A percentile compares a stretch with the other conserved stretches of the same genome.
Evolutionary conservation across 2,888 invertebrate genomes (phyloP).

Genomic region (Diarsia dahlii): DNA sequence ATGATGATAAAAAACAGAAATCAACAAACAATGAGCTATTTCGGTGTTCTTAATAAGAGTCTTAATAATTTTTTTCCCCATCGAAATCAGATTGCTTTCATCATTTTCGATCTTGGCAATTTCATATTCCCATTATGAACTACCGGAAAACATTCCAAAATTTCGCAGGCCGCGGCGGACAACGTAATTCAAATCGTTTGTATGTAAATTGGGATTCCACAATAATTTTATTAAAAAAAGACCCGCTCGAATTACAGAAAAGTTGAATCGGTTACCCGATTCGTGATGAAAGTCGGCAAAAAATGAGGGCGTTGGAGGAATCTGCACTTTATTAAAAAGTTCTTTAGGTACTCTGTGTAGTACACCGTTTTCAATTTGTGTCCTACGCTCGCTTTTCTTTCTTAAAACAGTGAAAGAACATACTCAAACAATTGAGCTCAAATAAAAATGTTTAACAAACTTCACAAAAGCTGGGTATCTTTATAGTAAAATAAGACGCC

Average conservation of each 20-base stretch:
- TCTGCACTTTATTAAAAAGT: conserved; percentile 54
- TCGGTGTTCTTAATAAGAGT: background rate
- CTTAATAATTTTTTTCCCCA: background rate
- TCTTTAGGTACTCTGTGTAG: conserved; percentile 15
- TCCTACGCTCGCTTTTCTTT: conserved; percentile 29
- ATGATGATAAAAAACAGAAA: too few species aligned
- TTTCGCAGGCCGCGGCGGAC: conserved; percentile 17
- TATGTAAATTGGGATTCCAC: conserved; percentile 48
- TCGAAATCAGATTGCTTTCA: background rate
- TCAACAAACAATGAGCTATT: background rate
- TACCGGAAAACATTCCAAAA: conserved; percentile 16
- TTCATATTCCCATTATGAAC: conserved; percentile 28
- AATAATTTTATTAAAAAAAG: conserved; percentile 47
- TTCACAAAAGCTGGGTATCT: conserved; percentile 44
- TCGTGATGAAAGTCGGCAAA: conserved; percentile 24
- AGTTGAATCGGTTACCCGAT: conserved; percentile 38
- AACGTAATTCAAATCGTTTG: conserved; percentile 42
- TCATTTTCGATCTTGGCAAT: conserved; percentile 4
- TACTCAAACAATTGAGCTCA: conserved; percentile 56
- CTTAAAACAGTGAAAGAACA: conserved; percentile 50
- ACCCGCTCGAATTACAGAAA: conserved; percentile 31
- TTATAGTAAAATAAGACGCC: conserved; percentile 13
- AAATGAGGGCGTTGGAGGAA: conserved; percentile 29
- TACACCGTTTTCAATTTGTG: conserved; percentile 42
- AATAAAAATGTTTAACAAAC: conserved; percentile 59